These are phyloP conservation scores for Trissolcus japonicus DNA, from an alignment of 2,888 invertebrate species.

Conservation along the genomic window DNA sequence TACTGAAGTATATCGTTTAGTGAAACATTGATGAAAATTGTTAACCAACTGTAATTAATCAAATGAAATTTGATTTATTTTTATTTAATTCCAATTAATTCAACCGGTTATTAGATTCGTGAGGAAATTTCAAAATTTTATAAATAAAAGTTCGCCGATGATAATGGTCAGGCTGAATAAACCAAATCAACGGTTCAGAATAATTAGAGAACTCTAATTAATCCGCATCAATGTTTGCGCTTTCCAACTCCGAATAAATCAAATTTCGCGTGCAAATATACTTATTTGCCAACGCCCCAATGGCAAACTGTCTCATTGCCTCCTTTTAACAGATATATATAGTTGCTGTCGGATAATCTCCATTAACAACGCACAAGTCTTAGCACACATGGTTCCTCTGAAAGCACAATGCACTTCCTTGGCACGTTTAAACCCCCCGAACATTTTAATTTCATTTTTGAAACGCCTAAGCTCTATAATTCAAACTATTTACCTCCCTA, in stretches of 20 bases:
- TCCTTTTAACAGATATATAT: conserved; percentile 39
- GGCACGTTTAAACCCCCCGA: conserved; percentile 25
- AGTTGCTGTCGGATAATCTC: conserved; percentile 43
- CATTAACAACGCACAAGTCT: conserved; percentile 46
- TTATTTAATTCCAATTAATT: no score
- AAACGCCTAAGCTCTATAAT: no score
- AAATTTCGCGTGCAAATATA: conserved; percentile 49
- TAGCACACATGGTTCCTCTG: conserved; percentile 33
- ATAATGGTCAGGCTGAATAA: conserved; percentile 12
- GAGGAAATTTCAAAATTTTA: no score
- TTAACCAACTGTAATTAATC: no score
- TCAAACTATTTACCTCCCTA: no score
- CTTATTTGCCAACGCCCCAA: conserved; percentile 41
- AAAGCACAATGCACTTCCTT: conserved; percentile 41
- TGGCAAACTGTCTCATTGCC: conserved; percentile 41
- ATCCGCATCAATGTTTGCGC: conserved; percentile 36
- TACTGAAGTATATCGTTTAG: no score
- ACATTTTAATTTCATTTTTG: conserved; percentile 18
- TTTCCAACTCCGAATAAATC: conserved; percentile 40
- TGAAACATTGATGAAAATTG: no score
- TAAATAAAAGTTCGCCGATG: conserved; percentile 3
- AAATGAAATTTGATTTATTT: no score
- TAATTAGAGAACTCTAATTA: conserved; percentile 49
- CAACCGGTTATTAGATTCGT: no score
- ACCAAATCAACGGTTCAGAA: conserved; percentile 37